Evolutionary conservation across 2,888 invertebrate genomes (phyloP).

Genomic region (Hedya salicella): DNA sequence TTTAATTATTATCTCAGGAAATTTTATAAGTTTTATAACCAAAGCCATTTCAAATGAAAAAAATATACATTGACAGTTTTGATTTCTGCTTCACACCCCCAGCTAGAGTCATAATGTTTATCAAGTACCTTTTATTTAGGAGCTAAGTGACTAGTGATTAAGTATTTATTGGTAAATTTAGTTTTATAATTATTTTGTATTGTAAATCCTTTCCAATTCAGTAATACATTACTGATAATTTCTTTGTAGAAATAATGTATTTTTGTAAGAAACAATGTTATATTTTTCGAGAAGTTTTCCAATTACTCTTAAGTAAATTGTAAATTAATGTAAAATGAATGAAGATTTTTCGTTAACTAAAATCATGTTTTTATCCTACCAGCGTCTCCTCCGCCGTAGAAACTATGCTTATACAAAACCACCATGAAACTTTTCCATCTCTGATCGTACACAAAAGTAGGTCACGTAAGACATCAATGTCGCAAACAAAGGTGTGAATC

Average conservation of each 20-base stretch:
- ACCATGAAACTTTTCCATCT: slow-evolving; percentile 52
- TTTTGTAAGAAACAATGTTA: slow-evolving; percentile 71
- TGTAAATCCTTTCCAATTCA: slow-evolving; percentile 65
- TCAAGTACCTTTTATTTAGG: slow-evolving; percentile 81
- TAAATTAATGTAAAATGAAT: slow-evolving; percentile 85
- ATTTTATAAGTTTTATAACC: slow-evolving; percentile 18
- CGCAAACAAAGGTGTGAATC: slow-evolving; percentile 76
- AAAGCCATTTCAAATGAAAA: slow-evolving; percentile 41
- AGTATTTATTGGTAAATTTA: slow-evolving; percentile 82
- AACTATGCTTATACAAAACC: neutral
- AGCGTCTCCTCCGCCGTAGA: neutral
- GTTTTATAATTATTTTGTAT: slow-evolving; percentile 69
- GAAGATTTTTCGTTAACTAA: slow-evolving; percentile 81
- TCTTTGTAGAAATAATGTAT: slow-evolving; percentile 55
- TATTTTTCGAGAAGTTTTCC: slow-evolving; percentile 75
- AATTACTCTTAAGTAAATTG: slow-evolving; percentile 71
- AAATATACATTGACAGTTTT: slow-evolving; percentile 47
- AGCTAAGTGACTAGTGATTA: slow-evolving; percentile 68
- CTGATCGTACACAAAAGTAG: slow-evolving; percentile 47
- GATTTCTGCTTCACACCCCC: slow-evolving; percentile 64
- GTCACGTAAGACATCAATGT: slow-evolving; percentile 62
- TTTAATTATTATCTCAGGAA: slow-evolving; percentile 1
- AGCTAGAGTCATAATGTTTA: slow-evolving; percentile 67
- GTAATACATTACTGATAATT: slow-evolving; percentile 48
- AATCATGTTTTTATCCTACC: slow-evolving; percentile 49